Conservation (phyloP, 2,888 invertebrate genomes). For the Phaonia tiefii region DNA sequence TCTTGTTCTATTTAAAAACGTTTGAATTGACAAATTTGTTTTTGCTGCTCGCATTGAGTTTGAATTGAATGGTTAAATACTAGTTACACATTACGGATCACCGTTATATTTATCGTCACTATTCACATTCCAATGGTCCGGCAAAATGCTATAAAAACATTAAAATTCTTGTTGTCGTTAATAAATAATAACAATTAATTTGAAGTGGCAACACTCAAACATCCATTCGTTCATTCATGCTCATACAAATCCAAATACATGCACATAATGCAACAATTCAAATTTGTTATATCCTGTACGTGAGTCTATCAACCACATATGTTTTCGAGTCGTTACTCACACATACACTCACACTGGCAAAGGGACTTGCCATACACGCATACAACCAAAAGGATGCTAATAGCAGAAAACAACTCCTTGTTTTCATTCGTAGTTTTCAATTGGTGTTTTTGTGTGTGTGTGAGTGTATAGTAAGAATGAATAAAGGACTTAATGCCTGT, state of each 20-base stretch:
- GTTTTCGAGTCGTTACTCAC: conserved; percentile 7
- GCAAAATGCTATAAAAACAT: conserved; percentile 21
- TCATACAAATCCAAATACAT: too few relatives aligned
- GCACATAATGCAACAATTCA: conserved; percentile 21
- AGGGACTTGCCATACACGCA: not conserved
- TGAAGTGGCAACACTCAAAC: conserved; percentile 27
- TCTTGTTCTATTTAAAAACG: too few relatives aligned
- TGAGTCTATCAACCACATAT: conserved; percentile 37
- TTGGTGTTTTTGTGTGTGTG: not conserved
- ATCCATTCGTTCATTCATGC: not conserved
- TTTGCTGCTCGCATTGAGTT: too few relatives aligned
- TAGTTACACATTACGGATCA: too few relatives aligned
- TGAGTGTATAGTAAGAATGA: conserved; percentile 40
- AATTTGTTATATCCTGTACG: conserved; percentile 31
- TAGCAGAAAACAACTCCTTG: conserved; percentile 8
- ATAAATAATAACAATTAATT: conserved; percentile 36
- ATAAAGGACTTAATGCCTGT: conserved; percentile 41
- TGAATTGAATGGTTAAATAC: too few relatives aligned
- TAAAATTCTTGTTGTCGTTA: conserved; percentile 14
- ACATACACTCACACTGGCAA: not conserved
- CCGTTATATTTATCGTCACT: too few relatives aligned
- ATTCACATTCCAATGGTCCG: too few relatives aligned
- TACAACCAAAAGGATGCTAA: not conserved
- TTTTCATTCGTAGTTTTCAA: conserved; percentile 42
- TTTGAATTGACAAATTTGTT: too few relatives aligned